phyloP scores from a whole-genome alignment of 1,140 invertebrate species.

The Drosophila aff. region DNA sequence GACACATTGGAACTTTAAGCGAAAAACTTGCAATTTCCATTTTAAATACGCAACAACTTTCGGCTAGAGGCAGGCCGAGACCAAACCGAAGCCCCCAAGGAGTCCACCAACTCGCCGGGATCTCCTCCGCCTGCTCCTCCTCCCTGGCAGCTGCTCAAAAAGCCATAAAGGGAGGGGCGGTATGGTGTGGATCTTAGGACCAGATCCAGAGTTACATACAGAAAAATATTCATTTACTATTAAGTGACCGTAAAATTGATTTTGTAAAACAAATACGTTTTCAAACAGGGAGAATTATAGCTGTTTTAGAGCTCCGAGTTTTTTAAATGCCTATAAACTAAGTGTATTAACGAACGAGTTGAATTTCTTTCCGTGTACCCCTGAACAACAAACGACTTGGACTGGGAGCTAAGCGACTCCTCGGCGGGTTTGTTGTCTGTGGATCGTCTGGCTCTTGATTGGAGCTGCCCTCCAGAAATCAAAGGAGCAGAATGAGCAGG shows the following conservation, averaged over 20 bases:
- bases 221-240: neutral
- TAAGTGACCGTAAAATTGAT: neutral
- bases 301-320: too few species aligned
- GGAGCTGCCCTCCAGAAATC: slow-evolving; percentile 54
- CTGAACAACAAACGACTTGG: slow-evolving; percentile 27
- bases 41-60: slow-evolving; percentile 83
- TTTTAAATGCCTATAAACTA: too few species aligned
- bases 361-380: neutral
- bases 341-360: neutral
- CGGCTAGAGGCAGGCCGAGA: slow-evolving; percentile 72
- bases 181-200: slow-evolving; percentile 27
- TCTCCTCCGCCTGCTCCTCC: slow-evolving; percentile 5
- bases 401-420: slow-evolving; percentile 22
- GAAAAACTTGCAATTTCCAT: slow-evolving; percentile 83
- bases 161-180: slow-evolving; percentile 28
- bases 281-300: too few species aligned
- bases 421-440: slow-evolving; percentile 43
- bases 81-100: slow-evolving; percentile 17
- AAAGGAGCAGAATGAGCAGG: slow-evolving; percentile 4
- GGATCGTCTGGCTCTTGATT: slow-evolving; percentile 72
- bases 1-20: slow-evolving; percentile 39
- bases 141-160: slow-evolving; percentile 17
- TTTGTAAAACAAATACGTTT: neutral
- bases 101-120: slow-evolving; percentile 21
- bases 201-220: slow-evolving; percentile 13